Evolutionary conservation across 2,113 vertebrate species (phyloP).

Genomic region (Symphodus melops): DNA sequence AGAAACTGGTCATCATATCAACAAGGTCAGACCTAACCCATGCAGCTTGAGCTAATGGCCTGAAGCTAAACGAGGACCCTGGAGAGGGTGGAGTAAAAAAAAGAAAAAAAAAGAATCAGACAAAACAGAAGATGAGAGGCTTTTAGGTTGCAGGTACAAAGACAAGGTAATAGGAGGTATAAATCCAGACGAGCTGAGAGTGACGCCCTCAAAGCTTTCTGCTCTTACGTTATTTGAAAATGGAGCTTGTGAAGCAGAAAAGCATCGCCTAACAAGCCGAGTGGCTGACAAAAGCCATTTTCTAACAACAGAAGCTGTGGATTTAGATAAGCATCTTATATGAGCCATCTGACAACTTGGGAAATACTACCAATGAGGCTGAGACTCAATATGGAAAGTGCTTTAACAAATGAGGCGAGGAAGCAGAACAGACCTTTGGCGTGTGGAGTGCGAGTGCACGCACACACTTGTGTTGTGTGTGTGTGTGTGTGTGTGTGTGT

Average conservation of each 20-base stretch:
- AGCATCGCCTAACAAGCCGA: slow-evolving; percentile 12
- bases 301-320: slow-evolving; percentile 38
- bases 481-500: no score
- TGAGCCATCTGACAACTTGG: slow-evolving; percentile 44
- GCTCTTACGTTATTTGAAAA: slow-evolving; percentile 31
- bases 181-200: slow-evolving; percentile 22
- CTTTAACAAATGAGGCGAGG: slow-evolving; percentile 73
- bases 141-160: slow-evolving; percentile 1
- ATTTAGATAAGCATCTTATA: slow-evolving; percentile 54
- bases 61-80: slow-evolving; percentile 7
- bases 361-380: slow-evolving; percentile 18
- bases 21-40: slow-evolving; percentile 47
- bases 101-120: not conserved
- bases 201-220: not conserved
- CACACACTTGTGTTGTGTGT: not conserved
- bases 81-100: slow-evolving; percentile 2
- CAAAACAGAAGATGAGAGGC: not conserved
- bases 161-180: slow-evolving; percentile 14
- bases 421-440: slow-evolving; percentile 37
- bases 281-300: slow-evolving; percentile 38
- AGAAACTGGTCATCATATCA: slow-evolving; percentile 59
- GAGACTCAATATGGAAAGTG: slow-evolving; percentile 51
- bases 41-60: slow-evolving; percentile 44
- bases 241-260: slow-evolving; percentile 36
- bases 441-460: not conserved